Base-by-base conservation (phyloP, 2,888 invertebrate genomes). In the Vannuccia rotundouncinata region DNA sequence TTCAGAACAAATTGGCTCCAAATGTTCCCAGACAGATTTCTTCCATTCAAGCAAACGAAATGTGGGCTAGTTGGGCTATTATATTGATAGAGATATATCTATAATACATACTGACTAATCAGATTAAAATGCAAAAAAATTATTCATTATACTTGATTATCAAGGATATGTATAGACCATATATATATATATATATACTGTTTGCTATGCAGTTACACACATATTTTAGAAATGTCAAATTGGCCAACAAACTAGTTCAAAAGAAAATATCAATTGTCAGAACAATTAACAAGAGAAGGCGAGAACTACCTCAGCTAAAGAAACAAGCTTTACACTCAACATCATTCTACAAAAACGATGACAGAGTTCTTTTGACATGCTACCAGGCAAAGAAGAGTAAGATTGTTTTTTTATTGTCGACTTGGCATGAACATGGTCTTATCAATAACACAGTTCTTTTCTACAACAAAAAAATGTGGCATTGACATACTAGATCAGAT, bases 21-120 rank as follows among this genome's bases (percentile, higher is more conserved):
- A 66, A 22, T 5, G 10, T 66, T 66, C 66, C 66, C 66, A 66
- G 66, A 66, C 66, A 5, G 66, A 66, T 66, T 66, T 66, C 66
- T 66, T 66, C 66, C 66, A 66, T 27, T 66, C 66, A 66, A 66
- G 66, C 66, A 66, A 66, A 66, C 66, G 2, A 22, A 66, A 66
- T 66, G 66, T 66, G 66, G 66, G 25, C 66, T 66, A 66, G 66
- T 66, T 66, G 66, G 13, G 66, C 66, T 27, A 66, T n/a, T n/a
- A n/a, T n/a, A n/a, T n/a, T n/a, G n/a, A n/a, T n/a, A n/a, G n/a
- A n/a, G n/a, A n/a, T n/a, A n/a, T n/a, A n/a, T n/a, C n/a, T n/a
- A n/a, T n/a, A n/a, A n/a, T n/a, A n/a, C n/a, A n/a, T n/a, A n/a
- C n/a, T n/a, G n/a, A n/a, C n/a, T n/a, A n/a, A n/a, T n/a, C n/a